Evolutionary conservation across 92 coral and sea anemone species (phyloP), one percentile per base, ranked within the genome.

Genomic region (Meandrina meandrites): DNA sequence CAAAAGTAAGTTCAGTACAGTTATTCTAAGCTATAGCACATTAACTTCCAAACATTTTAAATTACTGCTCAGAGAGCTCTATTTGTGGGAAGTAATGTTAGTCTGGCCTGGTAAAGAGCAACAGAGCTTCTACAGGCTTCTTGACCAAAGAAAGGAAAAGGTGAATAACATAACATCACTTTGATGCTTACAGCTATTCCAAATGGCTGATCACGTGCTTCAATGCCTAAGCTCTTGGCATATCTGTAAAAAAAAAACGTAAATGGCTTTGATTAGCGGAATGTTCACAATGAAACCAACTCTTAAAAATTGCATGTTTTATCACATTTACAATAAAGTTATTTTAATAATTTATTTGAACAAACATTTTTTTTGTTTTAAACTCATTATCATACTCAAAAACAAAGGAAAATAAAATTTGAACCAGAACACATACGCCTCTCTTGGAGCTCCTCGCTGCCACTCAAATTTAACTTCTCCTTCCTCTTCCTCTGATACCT

Each of bases 391-490:
- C n/a, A n/a, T n/a, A n/a, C n/a, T n/a, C n/a, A n/a, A n/a, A n/a
- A n/a, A n/a, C n/a, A n/a, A n/a, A n/a, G n/a, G n/a, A n/a, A n/a
- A n/a, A n/a, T n/a, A n/a, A n/a, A n/a, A n/a, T n/a, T n/a, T n/a
- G n/a, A n/a, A n/a, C n/a, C n/a, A n/a, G n/a, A 31, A 0, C 48
- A 82, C 93, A 81, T 88, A 96, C 99, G 94, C 97, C 64, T 96
- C 99, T 89, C 95, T 89, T 21, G 99, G 99, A 24, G 99, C 99
- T 71, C 98, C 96, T 75, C 96, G 93, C 86, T 95, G 98, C 99
- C 99, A 96, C 78, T 96, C 99, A 96, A 96, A 96, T 88, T 93
- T 96, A 73, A 94, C 93, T 76, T 93, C 99, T 50, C 95, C 98
- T 81, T 95, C 98, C 71, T 93, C 90, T 45, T 93, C 85, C 30